Conservation (phyloP, 2,113 vertebrate genomes). For the Psephotus haematonotus region DNA sequence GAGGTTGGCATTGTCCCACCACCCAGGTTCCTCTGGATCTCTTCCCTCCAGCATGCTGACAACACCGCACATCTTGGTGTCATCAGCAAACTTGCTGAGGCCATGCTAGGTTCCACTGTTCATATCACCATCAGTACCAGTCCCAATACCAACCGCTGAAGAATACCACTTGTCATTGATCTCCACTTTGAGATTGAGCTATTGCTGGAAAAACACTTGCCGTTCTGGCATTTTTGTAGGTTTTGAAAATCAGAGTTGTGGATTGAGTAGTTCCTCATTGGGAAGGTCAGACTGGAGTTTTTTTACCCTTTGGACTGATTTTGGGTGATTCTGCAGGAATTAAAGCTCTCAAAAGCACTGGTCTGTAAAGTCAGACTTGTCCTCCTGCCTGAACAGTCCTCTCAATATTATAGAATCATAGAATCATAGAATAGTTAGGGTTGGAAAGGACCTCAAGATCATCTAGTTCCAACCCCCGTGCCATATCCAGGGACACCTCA, state of each 20-base stretch:
- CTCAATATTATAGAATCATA: too few species aligned
- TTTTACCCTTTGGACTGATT: background rate
- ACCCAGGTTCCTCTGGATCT: background rate
- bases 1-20: background rate
- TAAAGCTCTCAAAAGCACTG: accelerated
- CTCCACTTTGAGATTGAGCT: background rate
- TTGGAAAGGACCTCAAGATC: too few species aligned
- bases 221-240: accelerated
- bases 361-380: background rate
- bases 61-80: background rate
- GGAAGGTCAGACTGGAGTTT: background rate
- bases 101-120: background rate
- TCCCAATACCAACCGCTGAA: background rate
- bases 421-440: too few species aligned
- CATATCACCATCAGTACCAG: background rate
- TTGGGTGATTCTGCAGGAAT: background rate
- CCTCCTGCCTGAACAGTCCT: background rate
- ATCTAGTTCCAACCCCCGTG: too few species aligned
- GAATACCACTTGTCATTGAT: background rate
- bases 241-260: background rate
- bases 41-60: background rate
- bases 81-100: background rate
- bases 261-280: background rate
- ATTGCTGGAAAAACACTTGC: background rate
- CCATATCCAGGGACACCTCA: too few species aligned